Conservation (phyloP, 2,113 vertebrate species). For the Noctilio leporinus region DNA sequence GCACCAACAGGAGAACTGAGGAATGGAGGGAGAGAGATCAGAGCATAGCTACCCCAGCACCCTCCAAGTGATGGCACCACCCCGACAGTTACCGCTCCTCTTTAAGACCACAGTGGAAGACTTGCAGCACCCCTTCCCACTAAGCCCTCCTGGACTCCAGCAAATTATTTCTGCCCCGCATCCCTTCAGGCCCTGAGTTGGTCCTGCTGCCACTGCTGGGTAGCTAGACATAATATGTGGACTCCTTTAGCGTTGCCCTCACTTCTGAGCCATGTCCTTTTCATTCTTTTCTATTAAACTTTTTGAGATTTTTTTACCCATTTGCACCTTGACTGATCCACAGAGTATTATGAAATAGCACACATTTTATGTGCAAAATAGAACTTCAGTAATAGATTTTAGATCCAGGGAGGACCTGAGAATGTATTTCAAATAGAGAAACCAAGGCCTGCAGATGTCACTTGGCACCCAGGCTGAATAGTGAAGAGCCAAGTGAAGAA, state of each 20-base stretch:
- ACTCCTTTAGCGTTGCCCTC: neutral
- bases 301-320: neutral
- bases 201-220: neutral
- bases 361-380: neutral
- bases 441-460: neutral
- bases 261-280: neutral
- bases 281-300: neutral
- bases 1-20: neutral
- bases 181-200: too few relatives aligned
- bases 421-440: neutral
- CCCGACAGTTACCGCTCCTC: neutral
- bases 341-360: neutral
- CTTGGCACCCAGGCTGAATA: neutral
- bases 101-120: neutral
- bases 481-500: neutral
- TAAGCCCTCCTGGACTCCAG: neutral
- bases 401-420: neutral
- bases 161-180: too few relatives aligned
- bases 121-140: rapidly evolving
- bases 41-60: neutral
- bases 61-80: too few relatives aligned
- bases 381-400: neutral
- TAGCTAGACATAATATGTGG: neutral
- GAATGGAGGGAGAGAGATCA: neutral
- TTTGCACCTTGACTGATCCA: neutral